These are phyloP conservation scores for Danio kyathit DNA, from an alignment of 2,797 vertebrate genomes.

Conservation along the genomic window DNA sequence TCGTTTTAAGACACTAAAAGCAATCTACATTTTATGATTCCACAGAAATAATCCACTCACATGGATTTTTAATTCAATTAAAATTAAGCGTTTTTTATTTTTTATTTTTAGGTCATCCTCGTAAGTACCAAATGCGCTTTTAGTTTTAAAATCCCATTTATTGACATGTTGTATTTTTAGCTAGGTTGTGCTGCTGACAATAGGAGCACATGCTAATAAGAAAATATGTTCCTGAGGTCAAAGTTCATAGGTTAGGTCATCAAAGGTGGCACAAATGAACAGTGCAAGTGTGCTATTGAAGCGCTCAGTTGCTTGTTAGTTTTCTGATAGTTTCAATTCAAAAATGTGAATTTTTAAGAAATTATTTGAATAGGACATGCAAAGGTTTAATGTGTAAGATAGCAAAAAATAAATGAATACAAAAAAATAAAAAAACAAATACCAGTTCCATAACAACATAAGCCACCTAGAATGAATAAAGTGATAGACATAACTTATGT, in stretches of 20 bases:
- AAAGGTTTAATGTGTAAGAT: too few species aligned
- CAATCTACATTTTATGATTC: slow-evolving; percentile 29
- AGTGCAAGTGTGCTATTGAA: slow-evolving; percentile 23
- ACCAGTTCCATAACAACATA: too few species aligned
- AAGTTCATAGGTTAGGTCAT: slow-evolving; percentile 50
- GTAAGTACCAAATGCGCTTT: neutral
- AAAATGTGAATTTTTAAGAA: too few species aligned
- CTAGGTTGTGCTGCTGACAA: slow-evolving; percentile 5
- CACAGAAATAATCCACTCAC: slow-evolving; percentile 26
- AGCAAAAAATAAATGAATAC: too few species aligned
- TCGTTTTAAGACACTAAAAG: slow-evolving; percentile 24
- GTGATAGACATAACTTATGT: too few species aligned
- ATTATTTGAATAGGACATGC: too few species aligned
- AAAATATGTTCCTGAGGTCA: slow-evolving; percentile 27
- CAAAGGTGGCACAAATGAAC: slow-evolving; percentile 23
- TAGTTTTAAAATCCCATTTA: neutral
- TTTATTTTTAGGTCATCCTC: slow-evolving; percentile 1
- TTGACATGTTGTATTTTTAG: neutral
- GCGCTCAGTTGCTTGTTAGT: slow-evolving; percentile 18
- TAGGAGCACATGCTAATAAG: slow-evolving; percentile 9
- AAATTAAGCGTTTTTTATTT: slow-evolving; percentile 15
- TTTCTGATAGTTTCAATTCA: neutral
- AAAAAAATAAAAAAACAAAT: too few species aligned
- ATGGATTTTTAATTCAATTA: slow-evolving; percentile 26
- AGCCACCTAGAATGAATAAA: too few species aligned